phyloP scores from a whole-genome alignment of 2,113 vertebrate species.

The Pionites leucogaster region DNA sequence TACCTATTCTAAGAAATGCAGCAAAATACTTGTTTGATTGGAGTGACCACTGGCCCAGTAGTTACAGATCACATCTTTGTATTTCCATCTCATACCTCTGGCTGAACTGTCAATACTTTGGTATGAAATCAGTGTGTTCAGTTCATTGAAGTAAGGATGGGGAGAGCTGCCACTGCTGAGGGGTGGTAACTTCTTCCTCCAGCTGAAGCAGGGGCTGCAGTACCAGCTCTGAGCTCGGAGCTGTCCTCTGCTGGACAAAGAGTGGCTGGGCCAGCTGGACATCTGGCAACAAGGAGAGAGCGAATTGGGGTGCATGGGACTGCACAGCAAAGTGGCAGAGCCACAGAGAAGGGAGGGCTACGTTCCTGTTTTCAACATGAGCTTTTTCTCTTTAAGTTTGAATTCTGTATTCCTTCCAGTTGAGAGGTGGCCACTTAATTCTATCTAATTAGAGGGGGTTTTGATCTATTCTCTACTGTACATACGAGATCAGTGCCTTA shows the following conservation, averaged over 20 bases:
- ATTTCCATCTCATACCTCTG: not conserved
- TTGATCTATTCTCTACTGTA: slow-evolving; percentile 26
- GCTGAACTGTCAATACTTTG: not conserved
- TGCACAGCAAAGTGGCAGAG: not conserved
- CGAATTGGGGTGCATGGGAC: accelerated
- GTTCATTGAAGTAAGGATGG: not conserved
- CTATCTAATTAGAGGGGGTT: not conserved
- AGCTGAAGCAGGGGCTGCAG: not conserved
- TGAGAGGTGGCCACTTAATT: slow-evolving; percentile 33
- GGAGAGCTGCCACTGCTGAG: not conserved
- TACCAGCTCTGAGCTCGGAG: not conserved
- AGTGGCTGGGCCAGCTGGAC: not conserved
- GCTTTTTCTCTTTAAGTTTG: not conserved
- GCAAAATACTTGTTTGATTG: not conserved
- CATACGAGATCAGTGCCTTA: not conserved
- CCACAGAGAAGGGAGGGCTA: not conserved
- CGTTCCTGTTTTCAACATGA: accelerated
- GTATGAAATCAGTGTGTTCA: not conserved
- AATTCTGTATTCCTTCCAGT: not conserved
- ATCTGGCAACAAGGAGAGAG: not conserved
- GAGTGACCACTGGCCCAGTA: not conserved
- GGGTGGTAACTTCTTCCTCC: not conserved
- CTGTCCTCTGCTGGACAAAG: not conserved
- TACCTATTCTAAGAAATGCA: not conserved
- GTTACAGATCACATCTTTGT: not conserved